Conservation (phyloP, 1,140 invertebrate genomes). For the Zeugodacus cucurbitae region DNA sequence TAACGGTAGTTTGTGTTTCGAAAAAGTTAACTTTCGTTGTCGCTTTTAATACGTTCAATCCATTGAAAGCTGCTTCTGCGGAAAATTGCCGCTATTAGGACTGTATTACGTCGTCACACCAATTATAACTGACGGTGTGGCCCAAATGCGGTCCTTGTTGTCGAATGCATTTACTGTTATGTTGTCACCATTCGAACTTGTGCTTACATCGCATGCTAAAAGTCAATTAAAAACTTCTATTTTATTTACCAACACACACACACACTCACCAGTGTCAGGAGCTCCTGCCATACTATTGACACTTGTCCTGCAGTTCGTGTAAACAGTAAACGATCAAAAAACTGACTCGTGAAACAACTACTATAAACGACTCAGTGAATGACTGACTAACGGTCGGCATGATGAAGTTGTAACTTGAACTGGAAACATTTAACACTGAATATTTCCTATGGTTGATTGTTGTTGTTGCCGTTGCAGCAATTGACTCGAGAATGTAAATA, state of each 20-base stretch:
- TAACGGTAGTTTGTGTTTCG: too few species aligned
- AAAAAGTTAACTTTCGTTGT: too few species aligned
- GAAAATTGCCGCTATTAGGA: too few species aligned
- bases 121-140: too few species aligned
- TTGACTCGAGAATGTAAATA: constrained; percentile 20
- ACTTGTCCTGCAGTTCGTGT: background rate
- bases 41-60: too few species aligned
- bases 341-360: background rate
- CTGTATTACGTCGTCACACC: too few species aligned
- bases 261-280: too few species aligned
- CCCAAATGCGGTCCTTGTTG: background rate
- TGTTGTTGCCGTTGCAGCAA: background rate
- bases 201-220: background rate
- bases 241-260: background rate
- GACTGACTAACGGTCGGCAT: background rate
- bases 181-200: background rate
- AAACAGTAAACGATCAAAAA: background rate
- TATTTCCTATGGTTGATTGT: background rate
- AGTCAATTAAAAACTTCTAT: background rate
- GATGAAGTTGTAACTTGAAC: constrained; percentile 16
- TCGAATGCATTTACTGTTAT: background rate
- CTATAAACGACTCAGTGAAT: background rate
- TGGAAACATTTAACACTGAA: constrained; percentile 13
- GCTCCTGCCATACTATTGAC: background rate
- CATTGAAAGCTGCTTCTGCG: too few species aligned